Conservation (phyloP, 2,113 vertebrate species). For the Notarius quadriscutis region DNA sequence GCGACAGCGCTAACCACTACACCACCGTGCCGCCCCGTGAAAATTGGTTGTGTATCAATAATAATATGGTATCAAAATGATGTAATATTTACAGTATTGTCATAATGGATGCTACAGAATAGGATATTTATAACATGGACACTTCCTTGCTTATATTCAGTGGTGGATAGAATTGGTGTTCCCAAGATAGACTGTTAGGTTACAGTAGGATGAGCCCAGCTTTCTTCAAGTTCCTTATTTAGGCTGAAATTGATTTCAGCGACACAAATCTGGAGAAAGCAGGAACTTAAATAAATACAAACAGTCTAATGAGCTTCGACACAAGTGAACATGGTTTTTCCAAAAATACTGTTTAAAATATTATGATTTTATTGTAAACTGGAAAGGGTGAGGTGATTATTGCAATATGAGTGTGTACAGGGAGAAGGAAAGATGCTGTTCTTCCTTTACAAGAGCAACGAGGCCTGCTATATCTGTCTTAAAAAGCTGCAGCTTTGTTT, state of each 20-base stretch:
- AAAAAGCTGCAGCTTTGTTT: constrained; percentile 24
- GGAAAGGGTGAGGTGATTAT: not conserved
- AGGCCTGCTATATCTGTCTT: constrained; percentile 1
- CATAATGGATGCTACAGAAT: not conserved
- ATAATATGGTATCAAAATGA: not conserved
- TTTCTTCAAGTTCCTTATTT: not conserved
- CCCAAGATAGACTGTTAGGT: not conserved
- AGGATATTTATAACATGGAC: not conserved
- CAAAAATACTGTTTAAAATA: not conserved
- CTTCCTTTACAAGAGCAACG: not conserved
- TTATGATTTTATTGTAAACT: not conserved
- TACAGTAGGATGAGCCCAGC: not conserved
- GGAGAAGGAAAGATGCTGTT: not conserved
- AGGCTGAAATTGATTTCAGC: not conserved
- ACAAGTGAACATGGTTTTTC: not conserved
- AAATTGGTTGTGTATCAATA: not conserved
- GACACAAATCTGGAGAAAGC: not conserved
- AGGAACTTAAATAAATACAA: not conserved
- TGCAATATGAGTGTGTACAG: not conserved
- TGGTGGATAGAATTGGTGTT: not conserved
- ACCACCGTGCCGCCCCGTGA: not conserved
- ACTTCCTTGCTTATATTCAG: not conserved
- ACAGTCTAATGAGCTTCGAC: not conserved
- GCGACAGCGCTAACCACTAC: too few relatives aligned
- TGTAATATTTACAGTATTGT: not conserved